Conservation (phyloP, 92 coral and sea anemone genomes). For the Palythoa heliodiscus region DNA sequence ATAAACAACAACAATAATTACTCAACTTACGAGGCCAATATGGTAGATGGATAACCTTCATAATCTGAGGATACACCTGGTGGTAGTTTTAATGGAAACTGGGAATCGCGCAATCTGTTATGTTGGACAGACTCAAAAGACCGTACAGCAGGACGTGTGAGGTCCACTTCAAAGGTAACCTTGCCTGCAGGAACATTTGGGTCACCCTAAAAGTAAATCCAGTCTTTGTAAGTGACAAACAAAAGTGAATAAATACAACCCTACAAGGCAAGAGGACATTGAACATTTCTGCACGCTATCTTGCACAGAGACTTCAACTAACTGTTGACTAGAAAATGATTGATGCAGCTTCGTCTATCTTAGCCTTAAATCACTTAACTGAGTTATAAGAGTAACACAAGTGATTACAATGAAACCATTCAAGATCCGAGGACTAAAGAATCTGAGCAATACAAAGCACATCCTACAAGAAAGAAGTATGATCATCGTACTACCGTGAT, state of each 20-base stretch:
- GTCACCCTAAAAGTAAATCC: conserved; percentile 65
- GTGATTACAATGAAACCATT: no score
- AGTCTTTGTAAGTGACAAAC: neutral
- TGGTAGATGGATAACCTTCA: neutral
- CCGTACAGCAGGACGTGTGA: conserved; percentile 53
- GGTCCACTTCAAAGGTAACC: conserved; percentile 74
- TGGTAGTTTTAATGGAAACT: conserved; percentile 4
- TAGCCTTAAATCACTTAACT: no score
- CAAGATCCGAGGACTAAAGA: no score
- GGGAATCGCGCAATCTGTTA: neutral
- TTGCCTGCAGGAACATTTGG: conserved; percentile 87
- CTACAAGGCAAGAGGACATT: no score
- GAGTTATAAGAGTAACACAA: no score
- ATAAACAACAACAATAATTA: neutral
- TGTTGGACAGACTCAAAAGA: conserved; percentile 37
- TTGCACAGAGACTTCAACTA: no score
- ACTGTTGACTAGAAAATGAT: no score
- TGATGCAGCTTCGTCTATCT: no score
- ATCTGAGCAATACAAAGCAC: no score
- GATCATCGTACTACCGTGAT: neutral
- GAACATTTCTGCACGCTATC: no score
- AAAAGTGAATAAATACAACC: no score
- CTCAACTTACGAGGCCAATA: conserved; percentile 6
- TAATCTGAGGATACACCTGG: neutral
- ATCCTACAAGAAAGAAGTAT: neutral